phyloP scores from a whole-genome alignment of 2,797 vertebrate genomes.

The Diceros bicornis region DNA sequence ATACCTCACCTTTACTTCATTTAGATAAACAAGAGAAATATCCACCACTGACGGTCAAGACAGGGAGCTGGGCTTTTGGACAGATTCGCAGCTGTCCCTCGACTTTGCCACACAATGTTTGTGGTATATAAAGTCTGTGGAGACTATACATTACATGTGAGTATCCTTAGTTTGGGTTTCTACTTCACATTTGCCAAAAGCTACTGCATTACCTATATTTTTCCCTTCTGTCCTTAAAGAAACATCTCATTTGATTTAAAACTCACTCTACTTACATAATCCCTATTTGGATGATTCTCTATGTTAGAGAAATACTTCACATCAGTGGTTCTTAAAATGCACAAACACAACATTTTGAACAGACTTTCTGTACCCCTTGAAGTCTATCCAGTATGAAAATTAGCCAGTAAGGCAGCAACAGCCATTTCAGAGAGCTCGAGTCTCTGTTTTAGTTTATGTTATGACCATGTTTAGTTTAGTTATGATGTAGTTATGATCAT shows the following conservation, averaged over 20 bases:
- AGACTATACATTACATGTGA: fast-evolving
- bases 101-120: not conserved
- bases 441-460: not conserved
- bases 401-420: not conserved
- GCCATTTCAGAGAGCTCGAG: fast-evolving
- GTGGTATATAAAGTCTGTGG: not conserved
- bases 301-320: not conserved
- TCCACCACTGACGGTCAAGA: not conserved
- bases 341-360: fast-evolving
- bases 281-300: not conserved
- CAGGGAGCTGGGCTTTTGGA: not conserved
- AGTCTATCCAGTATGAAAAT: not conserved
- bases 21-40: not conserved
- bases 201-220: not conserved
- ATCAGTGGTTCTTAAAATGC: not conserved
- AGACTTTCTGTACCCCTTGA: not conserved
- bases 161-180: not conserved
- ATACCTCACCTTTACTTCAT: not conserved
- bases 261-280: not conserved
- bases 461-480: no score
- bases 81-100: not conserved
- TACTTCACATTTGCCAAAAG: not conserved
- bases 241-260: not conserved
- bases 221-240: not conserved
- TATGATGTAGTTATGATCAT: no score